phyloP scores from a whole-genome alignment of 2,113 vertebrate species.

The Esox niger region DNA sequence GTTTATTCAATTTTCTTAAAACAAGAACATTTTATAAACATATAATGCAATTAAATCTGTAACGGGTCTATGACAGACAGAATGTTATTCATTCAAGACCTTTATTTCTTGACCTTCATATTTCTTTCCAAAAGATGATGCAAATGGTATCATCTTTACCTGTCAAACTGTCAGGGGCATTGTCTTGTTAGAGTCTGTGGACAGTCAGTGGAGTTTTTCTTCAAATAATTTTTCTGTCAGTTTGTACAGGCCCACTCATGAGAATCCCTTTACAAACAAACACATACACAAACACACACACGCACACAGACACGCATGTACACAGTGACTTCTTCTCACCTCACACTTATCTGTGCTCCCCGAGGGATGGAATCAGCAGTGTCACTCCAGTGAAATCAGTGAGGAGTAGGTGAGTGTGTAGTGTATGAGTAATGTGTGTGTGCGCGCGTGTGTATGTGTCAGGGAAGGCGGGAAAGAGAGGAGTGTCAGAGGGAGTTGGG shows the following conservation, averaged over 20 bases:
- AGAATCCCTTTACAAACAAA: background rate
- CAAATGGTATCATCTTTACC: constrained; percentile 6
- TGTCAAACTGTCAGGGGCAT: constrained; percentile 5
- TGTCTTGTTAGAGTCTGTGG: background rate
- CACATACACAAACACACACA: background rate
- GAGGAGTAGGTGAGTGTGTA: background rate
- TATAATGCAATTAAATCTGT: too few species aligned
- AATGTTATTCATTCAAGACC: too few species aligned
- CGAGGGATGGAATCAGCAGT: constrained; percentile 2
- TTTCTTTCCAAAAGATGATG: too few species aligned
- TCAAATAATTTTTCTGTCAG: constrained; percentile 3
- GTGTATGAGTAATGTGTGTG: constrained; percentile 1
- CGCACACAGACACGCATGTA: background rate
- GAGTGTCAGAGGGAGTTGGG: background rate
- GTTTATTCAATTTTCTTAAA: background rate
- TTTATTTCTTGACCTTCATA: too few species aligned
- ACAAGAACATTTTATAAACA: too few species aligned
- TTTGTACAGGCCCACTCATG: background rate
- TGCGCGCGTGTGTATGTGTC: background rate
- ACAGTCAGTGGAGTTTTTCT: background rate
- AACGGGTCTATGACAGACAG: too few species aligned
- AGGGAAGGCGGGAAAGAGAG: constrained; percentile 6
- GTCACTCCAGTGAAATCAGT: constrained; percentile 3
- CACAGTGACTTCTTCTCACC: background rate
- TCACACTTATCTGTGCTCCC: background rate